Percentiles rank a stretch among this genome's conserved stretches.
Evolutionary conservation across 2,113 vertebrate species (phyloP).

Genomic region (Dicentrarchus labrax): DNA sequence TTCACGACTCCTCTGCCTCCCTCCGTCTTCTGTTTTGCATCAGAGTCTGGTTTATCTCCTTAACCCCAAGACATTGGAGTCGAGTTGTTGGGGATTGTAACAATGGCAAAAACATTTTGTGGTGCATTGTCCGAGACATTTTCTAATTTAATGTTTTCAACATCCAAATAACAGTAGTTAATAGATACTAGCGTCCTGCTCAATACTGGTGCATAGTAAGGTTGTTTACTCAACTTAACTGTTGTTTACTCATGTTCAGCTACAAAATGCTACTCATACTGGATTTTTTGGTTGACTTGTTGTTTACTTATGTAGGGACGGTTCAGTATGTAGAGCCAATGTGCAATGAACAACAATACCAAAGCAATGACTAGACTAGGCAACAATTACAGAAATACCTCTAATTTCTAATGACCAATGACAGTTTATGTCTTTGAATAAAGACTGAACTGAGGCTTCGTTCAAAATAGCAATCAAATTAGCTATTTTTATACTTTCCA

Average conservation of each 20-base stretch:
- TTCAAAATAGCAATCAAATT: slow-evolving; percentile 6
- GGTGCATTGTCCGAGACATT: not conserved
- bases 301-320: not conserved
- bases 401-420: not conserved
- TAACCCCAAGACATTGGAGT: not conserved
- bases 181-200: not conserved
- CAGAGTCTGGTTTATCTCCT: not conserved
- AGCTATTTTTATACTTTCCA: not conserved
- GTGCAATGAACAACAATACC: not conserved
- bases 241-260: not conserved
- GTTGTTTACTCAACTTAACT: not conserved
- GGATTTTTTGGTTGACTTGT: not conserved
- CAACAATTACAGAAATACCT: not conserved
- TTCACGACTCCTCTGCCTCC: slow-evolving; percentile 14
- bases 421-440: not conserved
- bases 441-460: not conserved
- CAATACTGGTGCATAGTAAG: not conserved
- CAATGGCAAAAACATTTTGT: not conserved
- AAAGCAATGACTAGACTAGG: not conserved
- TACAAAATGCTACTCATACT: not conserved
- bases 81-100: not conserved
- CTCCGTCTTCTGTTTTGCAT: not conserved
- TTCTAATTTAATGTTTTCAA: not conserved
- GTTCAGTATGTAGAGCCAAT: not conserved
- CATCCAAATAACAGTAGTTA: not conserved